Conservation (phyloP, 1,140 invertebrate species). For the Carposina sasakii region DNA sequence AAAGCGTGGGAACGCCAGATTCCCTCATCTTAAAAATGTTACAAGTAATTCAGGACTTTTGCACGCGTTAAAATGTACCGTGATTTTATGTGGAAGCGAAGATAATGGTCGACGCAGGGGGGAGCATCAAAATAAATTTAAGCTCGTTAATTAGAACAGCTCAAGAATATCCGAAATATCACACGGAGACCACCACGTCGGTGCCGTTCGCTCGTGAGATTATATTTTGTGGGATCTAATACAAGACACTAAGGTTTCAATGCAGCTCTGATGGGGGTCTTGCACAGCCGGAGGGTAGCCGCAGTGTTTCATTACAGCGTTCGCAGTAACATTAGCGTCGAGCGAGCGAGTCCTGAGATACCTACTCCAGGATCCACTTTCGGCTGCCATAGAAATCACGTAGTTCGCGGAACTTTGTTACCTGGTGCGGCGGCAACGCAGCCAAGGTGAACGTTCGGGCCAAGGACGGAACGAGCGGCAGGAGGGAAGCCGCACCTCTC, state of each 20-base stretch:
- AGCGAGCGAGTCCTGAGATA: constrained; percentile 42
- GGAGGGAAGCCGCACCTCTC: constrained; percentile 35
- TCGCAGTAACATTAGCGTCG: constrained; percentile 58
- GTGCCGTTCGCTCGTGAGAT: not conserved
- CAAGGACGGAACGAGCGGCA: constrained; percentile 56
- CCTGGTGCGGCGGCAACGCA: constrained; percentile 61
- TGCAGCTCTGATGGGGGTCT: constrained; percentile 22
- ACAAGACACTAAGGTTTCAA: not conserved
- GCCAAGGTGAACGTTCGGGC: constrained; percentile 69
- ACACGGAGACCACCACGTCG: constrained; percentile 51
- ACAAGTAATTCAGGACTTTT: no score
- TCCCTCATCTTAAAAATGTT: no score
- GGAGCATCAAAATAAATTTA: constrained; percentile 35
- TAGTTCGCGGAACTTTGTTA: constrained; percentile 70
- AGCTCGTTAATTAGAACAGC: constrained; percentile 38
- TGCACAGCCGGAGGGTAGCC: constrained; percentile 31
- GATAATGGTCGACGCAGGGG: no score
- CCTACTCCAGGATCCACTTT: constrained; percentile 57
- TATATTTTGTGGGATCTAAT: constrained; percentile 34
- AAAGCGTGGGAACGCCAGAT: no score
- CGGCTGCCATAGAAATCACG: constrained; percentile 67
- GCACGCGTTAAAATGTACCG: no score
- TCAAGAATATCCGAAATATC: constrained; percentile 21
- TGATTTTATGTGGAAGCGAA: no score
- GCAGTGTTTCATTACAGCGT: constrained; percentile 59